These are phyloP conservation scores for Seriola rivoliana DNA, from an alignment of 2,113 vertebrate genomes.

Conservation along the genomic window DNA sequence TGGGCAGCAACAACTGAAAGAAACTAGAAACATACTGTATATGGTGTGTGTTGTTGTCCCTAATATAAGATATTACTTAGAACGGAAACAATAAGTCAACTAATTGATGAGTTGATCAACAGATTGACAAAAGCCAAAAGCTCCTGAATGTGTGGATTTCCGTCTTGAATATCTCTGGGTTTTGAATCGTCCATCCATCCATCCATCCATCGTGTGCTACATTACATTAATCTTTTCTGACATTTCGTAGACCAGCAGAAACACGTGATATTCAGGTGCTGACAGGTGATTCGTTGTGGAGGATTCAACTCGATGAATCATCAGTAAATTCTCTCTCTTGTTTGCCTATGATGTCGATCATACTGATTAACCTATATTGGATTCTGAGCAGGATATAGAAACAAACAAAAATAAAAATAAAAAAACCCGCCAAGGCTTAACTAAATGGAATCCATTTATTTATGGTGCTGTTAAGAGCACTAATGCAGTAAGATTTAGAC, in stretches of 20 bases:
- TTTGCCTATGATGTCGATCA: conserved; percentile 1
- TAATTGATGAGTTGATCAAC: too few relatives aligned
- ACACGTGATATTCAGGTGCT: background rate
- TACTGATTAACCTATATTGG: conserved; percentile 54
- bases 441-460: conserved; percentile 60
- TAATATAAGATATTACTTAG: too few relatives aligned
- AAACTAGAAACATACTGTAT: background rate
- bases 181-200: too few relatives aligned
- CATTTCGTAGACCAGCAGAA: background rate
- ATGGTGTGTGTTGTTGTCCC: too few relatives aligned
- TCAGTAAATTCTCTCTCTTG: background rate
- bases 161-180: background rate
- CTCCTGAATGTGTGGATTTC: background rate
- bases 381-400: conserved; percentile 32
- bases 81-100: too few relatives aligned
- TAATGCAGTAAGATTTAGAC: conserved; percentile 63
- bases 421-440: conserved; percentile 42
- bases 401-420: conserved; percentile 54
- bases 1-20: background rate
- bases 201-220: too few relatives aligned
- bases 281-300: background rate
- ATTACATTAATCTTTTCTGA: too few relatives aligned
- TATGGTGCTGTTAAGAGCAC: conserved; percentile 46
- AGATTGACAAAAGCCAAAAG: background rate
- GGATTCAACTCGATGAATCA: background rate